A percentile compares a stretch with the other conserved stretches of the same genome.
phyloP scores from a whole-genome alignment of 2,888 invertebrate genomes.

The Arrhopalites spinosus region DNA sequence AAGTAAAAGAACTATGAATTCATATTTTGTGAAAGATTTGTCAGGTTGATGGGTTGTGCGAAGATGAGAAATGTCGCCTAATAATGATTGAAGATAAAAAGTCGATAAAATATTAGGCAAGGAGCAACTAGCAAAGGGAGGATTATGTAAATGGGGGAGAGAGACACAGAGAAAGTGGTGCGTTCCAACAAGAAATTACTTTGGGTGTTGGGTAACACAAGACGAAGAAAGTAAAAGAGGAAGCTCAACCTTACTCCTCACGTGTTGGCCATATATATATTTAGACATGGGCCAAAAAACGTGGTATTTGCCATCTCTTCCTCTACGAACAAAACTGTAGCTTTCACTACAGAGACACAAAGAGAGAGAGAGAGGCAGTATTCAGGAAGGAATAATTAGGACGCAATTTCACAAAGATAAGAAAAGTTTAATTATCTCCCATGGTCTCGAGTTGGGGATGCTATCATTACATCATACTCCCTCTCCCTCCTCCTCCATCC shows the following conservation, averaged over 20 bases:
- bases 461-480: slow-evolving; percentile 29
- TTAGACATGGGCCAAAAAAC: neutral
- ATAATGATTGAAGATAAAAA: slow-evolving; percentile 33
- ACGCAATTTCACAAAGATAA: slow-evolving; percentile 55
- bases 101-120: slow-evolving; percentile 32
- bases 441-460: slow-evolving; percentile 26
- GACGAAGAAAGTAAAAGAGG: neutral
- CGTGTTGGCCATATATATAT: slow-evolving; percentile 22
- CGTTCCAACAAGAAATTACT: slow-evolving; percentile 2
- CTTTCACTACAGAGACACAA: neutral
- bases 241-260: slow-evolving; percentile 15
- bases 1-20: neutral
- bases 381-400: slow-evolving; percentile 54
- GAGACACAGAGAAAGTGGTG: slow-evolving; percentile 14
- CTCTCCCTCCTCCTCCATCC: neutral
- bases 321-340: too few species aligned
- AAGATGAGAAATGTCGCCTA: slow-evolving; percentile 13
- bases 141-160: slow-evolving; percentile 32
- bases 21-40: slow-evolving; percentile 8
- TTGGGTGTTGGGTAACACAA: neutral
- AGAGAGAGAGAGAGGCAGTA: slow-evolving; percentile 22
- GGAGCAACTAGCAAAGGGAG: slow-evolving; percentile 4
- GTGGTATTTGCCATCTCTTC: slow-evolving; percentile 9
- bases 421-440: slow-evolving; percentile 53
- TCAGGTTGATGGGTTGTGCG: slow-evolving; percentile 1